Evolutionary conservation across 2,113 vertebrate genomes (phyloP).

Genomic region (Melanostigma gelatinosum): DNA sequence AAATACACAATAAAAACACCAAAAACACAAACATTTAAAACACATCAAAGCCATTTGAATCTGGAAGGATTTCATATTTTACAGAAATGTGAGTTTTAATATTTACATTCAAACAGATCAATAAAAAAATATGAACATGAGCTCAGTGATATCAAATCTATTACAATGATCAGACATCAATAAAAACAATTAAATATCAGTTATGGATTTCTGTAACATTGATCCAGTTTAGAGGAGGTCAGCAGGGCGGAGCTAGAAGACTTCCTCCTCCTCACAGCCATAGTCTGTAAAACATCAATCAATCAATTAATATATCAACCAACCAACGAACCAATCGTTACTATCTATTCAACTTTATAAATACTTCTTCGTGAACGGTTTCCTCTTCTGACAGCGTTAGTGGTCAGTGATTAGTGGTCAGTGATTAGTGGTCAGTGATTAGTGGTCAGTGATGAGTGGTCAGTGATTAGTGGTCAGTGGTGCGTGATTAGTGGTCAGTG

Average conservation of each 20-base stretch:
- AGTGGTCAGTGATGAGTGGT: no score
- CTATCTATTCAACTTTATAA: no score
- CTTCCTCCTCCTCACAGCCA: slow-evolving; percentile 7
- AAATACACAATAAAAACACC: background rate
- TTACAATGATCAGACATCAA: background rate
- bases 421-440: no score
- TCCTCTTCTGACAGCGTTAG: no score
- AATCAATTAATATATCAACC: background rate
- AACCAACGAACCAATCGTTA: no score
- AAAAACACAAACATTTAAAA: background rate
- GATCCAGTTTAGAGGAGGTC: background rate
- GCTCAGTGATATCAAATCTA: background rate
- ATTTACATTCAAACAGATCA: background rate
- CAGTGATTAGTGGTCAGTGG: no score
- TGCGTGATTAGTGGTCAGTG: no score
- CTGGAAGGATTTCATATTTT: background rate
- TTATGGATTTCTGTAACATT: background rate
- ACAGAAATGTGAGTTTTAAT: background rate
- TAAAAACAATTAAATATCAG: background rate
- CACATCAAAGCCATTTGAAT: background rate
- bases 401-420: no score
- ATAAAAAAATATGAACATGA: background rate
- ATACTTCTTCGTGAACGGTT: no score
- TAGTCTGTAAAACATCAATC: slow-evolving; percentile 3
- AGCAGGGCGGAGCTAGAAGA: background rate